These are phyloP conservation scores for Hafferia zeledoni DNA, from an alignment of 2,797 vertebrate genomes.

Conservation along the genomic window DNA sequence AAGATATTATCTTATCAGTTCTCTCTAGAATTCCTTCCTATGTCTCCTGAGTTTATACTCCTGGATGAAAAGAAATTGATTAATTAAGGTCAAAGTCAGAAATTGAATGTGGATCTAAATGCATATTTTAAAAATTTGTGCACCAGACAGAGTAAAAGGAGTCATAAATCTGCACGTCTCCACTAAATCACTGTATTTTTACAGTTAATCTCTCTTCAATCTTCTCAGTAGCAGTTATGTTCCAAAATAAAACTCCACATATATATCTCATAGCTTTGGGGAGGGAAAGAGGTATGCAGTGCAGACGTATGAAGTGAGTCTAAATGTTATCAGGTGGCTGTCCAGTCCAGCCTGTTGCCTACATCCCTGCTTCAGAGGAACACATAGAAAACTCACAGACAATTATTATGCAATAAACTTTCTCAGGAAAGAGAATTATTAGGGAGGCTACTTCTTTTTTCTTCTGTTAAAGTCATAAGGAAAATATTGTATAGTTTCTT, in stretches of 20 bases:
- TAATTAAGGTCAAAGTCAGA: neutral
- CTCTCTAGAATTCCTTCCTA: neutral
- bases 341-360: neutral
- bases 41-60: neutral
- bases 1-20: neutral
- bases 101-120: neutral
- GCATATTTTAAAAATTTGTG: neutral
- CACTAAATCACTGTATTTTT: neutral
- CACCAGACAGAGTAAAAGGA: neutral
- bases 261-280: neutral
- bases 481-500: neutral
- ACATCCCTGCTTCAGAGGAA: neutral
- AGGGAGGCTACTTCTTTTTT: neutral
- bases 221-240: neutral
- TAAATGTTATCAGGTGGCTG: neutral
- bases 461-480: neutral
- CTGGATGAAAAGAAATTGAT: neutral
- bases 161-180: neutral
- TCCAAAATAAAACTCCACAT: neutral
- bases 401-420: neutral
- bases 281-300: no score
- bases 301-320: rapidly evolving
- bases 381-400: neutral
- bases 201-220: neutral
- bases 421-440: neutral